Evolutionary conservation across 23 tunicate genomes (phyloP).

Genomic region (Phallusia fumigata): DNA sequence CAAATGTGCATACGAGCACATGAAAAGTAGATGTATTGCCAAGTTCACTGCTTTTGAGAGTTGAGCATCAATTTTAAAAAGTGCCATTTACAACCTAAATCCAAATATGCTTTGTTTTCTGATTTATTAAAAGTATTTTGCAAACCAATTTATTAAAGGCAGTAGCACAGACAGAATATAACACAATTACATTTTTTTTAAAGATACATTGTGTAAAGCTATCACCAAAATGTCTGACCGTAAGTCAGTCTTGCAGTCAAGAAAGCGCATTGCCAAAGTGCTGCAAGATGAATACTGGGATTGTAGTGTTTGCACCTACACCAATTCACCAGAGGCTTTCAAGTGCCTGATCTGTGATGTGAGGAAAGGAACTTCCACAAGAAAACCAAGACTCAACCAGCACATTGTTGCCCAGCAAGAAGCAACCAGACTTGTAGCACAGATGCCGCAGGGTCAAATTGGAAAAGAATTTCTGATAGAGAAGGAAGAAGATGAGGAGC

Average conservation of each 20-base stretch:
- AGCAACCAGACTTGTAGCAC: slow-evolving; percentile 58
- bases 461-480: not conserved
- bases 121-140: too few relatives aligned
- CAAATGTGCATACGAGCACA: too few relatives aligned
- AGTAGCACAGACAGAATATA: too few relatives aligned
- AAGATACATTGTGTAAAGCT: too few relatives aligned
- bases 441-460: slow-evolving; percentile 19
- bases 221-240: slow-evolving; percentile 35
- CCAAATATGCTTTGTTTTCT: too few relatives aligned
- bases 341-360: slow-evolving; percentile 81
- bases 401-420: slow-evolving; percentile 91
- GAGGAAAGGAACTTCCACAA: slow-evolving; percentile 73
- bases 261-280: slow-evolving; percentile 41
- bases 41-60: too few relatives aligned
- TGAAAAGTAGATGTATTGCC: too few relatives aligned
- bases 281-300: slow-evolving; percentile 72
- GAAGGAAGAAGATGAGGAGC: not conserved
- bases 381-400: slow-evolving; percentile 79
- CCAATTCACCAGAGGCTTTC: slow-evolving; percentile 82
- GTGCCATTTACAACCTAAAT: too few relatives aligned
- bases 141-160: too few relatives aligned
- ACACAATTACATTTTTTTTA: too few relatives aligned
- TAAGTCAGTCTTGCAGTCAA: slow-evolving; percentile 19
- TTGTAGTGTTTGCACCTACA: slow-evolving; percentile 82
- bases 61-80: too few relatives aligned